Evolutionary conservation across 2,888 invertebrate species (phyloP), one percentile per base, ranked within the genome.

Genomic region (Cephus rjabovi): DNA sequence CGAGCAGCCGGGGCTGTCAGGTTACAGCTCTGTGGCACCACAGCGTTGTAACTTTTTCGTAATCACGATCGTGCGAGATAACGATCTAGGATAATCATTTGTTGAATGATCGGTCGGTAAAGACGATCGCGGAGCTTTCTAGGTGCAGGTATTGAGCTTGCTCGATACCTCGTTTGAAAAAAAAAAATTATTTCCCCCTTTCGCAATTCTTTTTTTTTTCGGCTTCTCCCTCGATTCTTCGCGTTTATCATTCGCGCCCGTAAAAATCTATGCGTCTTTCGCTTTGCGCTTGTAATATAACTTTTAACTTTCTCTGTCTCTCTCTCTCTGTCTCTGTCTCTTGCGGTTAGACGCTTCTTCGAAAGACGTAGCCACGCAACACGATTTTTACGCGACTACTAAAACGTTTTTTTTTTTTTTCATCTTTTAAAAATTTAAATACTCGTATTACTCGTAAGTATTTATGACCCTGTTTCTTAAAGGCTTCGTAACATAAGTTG

Each of bases 401-500:
- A 71, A 74, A 76, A 76, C 74, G 75, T 76, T 30, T 30, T 30
- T 30, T 30, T 71, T 75, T 75, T 74, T 79, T 75, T 35, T 34
- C 73, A 34, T 76, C 71, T 69, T 73, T 69, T 73, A 68, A 40
- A 74, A 69, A 76, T 69, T 88, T 87, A 86, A 88, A 87, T 89
- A 90, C 86, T 86, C 86, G 86, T 87, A 88, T 88, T 86, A 89
- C 86, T 87, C 87, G 87, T 89, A 89, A 88, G 86, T 89, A 87
- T 82, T 74, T 69, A 87, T 87, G 88, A 90, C 90, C 90, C 90
- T 90, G 90, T 90, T 90, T 89, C 86, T 85, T 89, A 86, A 90
- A 90, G 90, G 90, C 90, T 90, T 90, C 84, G 85, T 86, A 89
- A 89, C 88, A 82, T 89, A 89, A 89, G 86, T 87, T 86, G 85